Conservation (phyloP, 2,797 vertebrate genomes). For the Sebastes taczanowskii region DNA sequence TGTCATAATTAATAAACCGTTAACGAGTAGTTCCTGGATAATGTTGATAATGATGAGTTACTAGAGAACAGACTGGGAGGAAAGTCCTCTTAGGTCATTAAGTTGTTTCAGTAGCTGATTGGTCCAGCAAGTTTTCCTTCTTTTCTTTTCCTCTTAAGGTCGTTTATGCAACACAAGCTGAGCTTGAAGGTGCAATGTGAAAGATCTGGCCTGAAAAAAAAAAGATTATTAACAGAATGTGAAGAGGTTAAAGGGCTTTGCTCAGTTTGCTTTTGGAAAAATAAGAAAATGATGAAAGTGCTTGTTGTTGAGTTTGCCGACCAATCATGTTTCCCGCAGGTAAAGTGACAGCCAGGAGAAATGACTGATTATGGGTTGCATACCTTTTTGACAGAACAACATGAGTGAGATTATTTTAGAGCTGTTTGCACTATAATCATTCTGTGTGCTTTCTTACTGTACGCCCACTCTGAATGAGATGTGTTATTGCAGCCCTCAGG, state of each 20-base stretch:
- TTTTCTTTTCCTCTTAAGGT: not conserved
- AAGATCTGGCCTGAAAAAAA: no score
- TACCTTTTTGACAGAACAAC: conserved; percentile 43
- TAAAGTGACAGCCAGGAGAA: conserved; percentile 39
- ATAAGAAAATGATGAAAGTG: not conserved
- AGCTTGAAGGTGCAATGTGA: not conserved
- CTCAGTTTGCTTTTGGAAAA: not conserved
- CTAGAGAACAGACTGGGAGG: not conserved
- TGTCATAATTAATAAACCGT: not conserved
- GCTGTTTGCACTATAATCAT: conserved; percentile 37
- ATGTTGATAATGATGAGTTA: not conserved
- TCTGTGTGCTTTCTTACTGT: not conserved
- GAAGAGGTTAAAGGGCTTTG: not conserved
- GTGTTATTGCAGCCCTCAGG: conserved; percentile 1
- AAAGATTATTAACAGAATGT: no score
- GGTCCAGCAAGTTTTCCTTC: not conserved
- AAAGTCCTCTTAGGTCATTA: not conserved
- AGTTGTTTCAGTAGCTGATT: not conserved
- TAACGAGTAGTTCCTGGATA: not conserved
- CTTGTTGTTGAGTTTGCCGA: conserved; percentile 14
- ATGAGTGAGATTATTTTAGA: conserved; percentile 41
- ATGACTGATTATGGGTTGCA: conserved; percentile 40
- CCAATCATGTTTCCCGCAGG: conserved; percentile 9
- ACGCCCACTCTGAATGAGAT: conserved; percentile 21
- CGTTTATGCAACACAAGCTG: not conserved